phyloP scores from a whole-genome alignment of 2,113 vertebrate species.

The Mugil cephalus region DNA sequence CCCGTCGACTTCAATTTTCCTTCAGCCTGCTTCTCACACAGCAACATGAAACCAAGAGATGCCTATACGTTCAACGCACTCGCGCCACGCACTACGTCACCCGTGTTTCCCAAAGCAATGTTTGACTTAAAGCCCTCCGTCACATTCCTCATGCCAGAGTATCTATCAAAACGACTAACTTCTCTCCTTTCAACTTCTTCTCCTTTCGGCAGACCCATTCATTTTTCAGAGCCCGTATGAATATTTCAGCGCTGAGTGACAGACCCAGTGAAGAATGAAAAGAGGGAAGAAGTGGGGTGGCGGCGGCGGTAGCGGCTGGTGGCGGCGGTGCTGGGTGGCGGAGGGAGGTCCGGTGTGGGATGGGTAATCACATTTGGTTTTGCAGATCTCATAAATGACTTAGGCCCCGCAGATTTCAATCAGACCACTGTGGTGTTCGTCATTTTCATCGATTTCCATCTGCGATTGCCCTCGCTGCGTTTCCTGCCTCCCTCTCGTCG shows the following conservation, averaged over 20 bases:
- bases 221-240: conserved; percentile 80
- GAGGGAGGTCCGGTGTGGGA: conserved; percentile 60
- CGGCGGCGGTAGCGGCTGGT: background rate
- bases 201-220: conserved; percentile 78
- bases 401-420: conserved; percentile 70
- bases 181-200: conserved; percentile 74
- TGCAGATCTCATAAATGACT: conserved; percentile 76
- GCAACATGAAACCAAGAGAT: conserved; percentile 2
- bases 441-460: conserved; percentile 59
- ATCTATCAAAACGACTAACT: conserved; percentile 74
- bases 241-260: conserved; percentile 82
- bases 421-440: conserved; percentile 49
- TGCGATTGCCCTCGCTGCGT: conserved; percentile 17
- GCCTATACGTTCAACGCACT: background rate
- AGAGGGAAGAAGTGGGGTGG: conserved; percentile 43
- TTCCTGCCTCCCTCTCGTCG: conserved; percentile 21
- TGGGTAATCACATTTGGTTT: conserved; percentile 77
- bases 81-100: conserved; percentile 5
- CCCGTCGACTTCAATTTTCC: background rate
- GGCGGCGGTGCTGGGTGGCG: background rate
- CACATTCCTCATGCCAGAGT: conserved; percentile 73
- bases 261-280: conserved; percentile 80
- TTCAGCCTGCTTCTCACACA: background rate
- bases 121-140: conserved; percentile 66
- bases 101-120: conserved; percentile 54